Evolutionary conservation across 2,888 invertebrate genomes (phyloP).

Genomic region (Agonopterix alstromeriana): DNA sequence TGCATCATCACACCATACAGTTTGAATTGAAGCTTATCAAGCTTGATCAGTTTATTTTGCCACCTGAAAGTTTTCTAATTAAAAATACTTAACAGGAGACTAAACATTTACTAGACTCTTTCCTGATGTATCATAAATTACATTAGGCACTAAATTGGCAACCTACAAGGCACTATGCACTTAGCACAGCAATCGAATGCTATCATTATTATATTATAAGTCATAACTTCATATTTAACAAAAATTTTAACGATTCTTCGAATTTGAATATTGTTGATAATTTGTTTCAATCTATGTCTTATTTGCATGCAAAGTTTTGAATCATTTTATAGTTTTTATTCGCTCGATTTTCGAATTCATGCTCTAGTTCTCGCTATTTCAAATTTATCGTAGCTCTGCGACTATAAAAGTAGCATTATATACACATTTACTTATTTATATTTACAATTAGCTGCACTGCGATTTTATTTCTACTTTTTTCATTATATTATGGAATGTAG

Average conservation of each 20-base stretch:
- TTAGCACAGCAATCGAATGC: slow-evolving; percentile 66
- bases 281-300: slow-evolving; percentile 2
- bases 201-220: slow-evolving; percentile 6
- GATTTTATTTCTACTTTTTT: slow-evolving; percentile 32
- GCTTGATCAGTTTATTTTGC: slow-evolving; percentile 13
- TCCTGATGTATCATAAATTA: slow-evolving; percentile 34
- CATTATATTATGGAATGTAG: slow-evolving; percentile 62
- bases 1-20: slow-evolving; percentile 6
- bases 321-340: neutral
- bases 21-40: slow-evolving; percentile 18
- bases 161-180: slow-evolving; percentile 78
- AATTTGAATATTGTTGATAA: neutral
- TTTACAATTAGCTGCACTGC: slow-evolving; percentile 60
- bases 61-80: slow-evolving; percentile 12
- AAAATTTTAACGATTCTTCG: slow-evolving; percentile 1
- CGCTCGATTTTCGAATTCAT: neutral
- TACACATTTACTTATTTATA: slow-evolving; percentile 55
- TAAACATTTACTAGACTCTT: slow-evolving; percentile 25
- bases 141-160: slow-evolving; percentile 77
- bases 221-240: slow-evolving; percentile 9
- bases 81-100: slow-evolving; percentile 4
- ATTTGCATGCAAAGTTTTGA: slow-evolving; percentile 5
- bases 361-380: neutral
- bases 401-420: slow-evolving; percentile 45
- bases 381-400: slow-evolving; percentile 16